phyloP scores from a whole-genome alignment of 1,140 invertebrate species.

The Ips nitidus region DNA sequence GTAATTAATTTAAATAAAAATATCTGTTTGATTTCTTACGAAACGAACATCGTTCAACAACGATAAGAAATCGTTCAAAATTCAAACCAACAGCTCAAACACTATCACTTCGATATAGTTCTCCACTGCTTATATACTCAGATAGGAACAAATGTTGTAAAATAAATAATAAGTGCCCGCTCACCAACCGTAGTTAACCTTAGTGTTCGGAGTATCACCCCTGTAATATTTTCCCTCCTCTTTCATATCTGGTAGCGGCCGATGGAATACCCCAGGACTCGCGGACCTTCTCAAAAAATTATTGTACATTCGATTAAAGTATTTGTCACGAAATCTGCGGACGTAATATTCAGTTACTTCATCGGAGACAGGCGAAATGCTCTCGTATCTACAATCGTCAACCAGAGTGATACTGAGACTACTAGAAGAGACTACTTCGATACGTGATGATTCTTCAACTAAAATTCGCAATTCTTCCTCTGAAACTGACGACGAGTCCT shows the following conservation, averaged over 20 bases:
- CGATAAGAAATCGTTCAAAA: conserved; percentile 23
- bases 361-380: too few relatives aligned
- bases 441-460: conserved; percentile 10
- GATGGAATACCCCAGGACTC: too few relatives aligned
- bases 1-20: conserved; percentile 38
- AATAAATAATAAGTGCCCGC: conserved; percentile 17
- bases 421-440: too few relatives aligned
- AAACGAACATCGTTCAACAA: conserved; percentile 14
- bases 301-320: too few relatives aligned
- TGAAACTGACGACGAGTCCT: conserved; percentile 8
- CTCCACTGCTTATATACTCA: conserved; percentile 21
- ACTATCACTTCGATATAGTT: conserved; percentile 11
- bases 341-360: too few relatives aligned
- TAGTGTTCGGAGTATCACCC: conserved; percentile 10
- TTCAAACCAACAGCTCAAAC: conserved; percentile 26
- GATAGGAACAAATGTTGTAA: conserved; percentile 35
- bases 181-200: conserved; percentile 19
- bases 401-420: conserved; percentile 14
- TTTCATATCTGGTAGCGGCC: conserved; percentile 8
- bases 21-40: conserved; percentile 32
- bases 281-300: too few relatives aligned
- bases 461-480: conserved; percentile 14
- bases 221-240: conserved; percentile 7
- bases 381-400: neutral
- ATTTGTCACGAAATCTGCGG: too few relatives aligned